These are phyloP conservation scores for Virgularia gustaviana DNA, from an alignment of 92 coral and sea anemone species.

Conservation along the genomic window DNA sequence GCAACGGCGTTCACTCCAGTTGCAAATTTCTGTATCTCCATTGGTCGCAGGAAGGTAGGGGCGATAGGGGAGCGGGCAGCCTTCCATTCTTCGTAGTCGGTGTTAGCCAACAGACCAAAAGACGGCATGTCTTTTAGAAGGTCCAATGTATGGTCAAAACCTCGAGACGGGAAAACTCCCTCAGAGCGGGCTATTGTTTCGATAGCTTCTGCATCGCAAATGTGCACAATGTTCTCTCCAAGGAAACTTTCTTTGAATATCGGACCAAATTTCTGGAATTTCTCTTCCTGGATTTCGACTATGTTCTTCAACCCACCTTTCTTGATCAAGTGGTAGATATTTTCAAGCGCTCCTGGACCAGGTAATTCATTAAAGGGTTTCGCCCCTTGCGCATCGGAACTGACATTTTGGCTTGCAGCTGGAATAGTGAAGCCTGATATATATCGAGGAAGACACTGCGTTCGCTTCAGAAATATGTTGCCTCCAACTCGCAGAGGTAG, in stretches of 20 bases:
- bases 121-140: not conserved
- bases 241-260: conserved; percentile 30
- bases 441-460: no score
- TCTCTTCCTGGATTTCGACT: conserved; percentile 20
- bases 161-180: not conserved
- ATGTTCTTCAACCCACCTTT: conserved; percentile 4
- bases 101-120: not conserved
- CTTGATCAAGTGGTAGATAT: conserved; percentile 16
- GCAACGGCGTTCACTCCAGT: not conserved
- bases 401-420: no score
- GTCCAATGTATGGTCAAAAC: no score
- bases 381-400: conserved; percentile 25
- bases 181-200: not conserved
- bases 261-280: conserved; percentile 43
- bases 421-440: no score
- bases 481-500: no score
- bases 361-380: conserved; percentile 50
- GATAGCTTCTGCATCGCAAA: conserved; percentile 43
- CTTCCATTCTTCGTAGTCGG: not conserved
- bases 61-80: conserved; percentile 5
- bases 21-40: conserved; percentile 1
- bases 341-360: conserved; percentile 38
- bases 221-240: conserved; percentile 2
- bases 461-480: no score
- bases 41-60: not conserved